These are phyloP conservation scores for Catharus minimus DNA, from an alignment of 2,113 vertebrate genomes.

Conservation along the genomic window DNA sequence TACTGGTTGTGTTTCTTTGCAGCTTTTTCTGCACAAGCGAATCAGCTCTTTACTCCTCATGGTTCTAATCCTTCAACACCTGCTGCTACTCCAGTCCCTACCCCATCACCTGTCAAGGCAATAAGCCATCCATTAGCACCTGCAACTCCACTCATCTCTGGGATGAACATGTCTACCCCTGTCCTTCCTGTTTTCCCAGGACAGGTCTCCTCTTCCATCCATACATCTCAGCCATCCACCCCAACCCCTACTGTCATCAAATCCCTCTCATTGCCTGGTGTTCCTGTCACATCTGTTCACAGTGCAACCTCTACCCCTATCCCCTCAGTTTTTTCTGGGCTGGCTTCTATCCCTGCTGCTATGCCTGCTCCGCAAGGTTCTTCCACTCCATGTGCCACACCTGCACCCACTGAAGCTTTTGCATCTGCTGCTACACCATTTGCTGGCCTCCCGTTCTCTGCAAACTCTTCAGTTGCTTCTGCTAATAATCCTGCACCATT, in stretches of 20 bases:
- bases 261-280: slow-evolving; percentile 64
- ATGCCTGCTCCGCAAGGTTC: slow-evolving; percentile 71
- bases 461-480: slow-evolving; percentile 69
- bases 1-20: slow-evolving; percentile 66
- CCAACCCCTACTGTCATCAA: slow-evolving; percentile 76
- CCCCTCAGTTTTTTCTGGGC: slow-evolving; percentile 86
- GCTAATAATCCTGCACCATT: slow-evolving; percentile 76
- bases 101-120: slow-evolving; percentile 80
- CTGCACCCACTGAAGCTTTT: slow-evolving; percentile 74
- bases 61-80: slow-evolving; percentile 83
- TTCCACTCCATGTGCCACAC: slow-evolving; percentile 77
- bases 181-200: slow-evolving; percentile 75
- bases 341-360: slow-evolving; percentile 72
- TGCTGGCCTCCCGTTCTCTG: slow-evolving; percentile 76
- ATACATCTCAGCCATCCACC: slow-evolving; percentile 66
- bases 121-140: slow-evolving; percentile 73
- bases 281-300: slow-evolving; percentile 63
- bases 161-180: slow-evolving; percentile 67
- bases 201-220: slow-evolving; percentile 69
- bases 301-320: slow-evolving; percentile 78
- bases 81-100: slow-evolving; percentile 79
- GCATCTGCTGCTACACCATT: slow-evolving; percentile 76
- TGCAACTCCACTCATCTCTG: slow-evolving; percentile 63
- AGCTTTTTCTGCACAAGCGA: slow-evolving; percentile 88
- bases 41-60: slow-evolving; percentile 87